These are phyloP conservation scores for Colossoma macropomum DNA, from an alignment of 2,113 vertebrate genomes.

Conservation along the genomic window DNA sequence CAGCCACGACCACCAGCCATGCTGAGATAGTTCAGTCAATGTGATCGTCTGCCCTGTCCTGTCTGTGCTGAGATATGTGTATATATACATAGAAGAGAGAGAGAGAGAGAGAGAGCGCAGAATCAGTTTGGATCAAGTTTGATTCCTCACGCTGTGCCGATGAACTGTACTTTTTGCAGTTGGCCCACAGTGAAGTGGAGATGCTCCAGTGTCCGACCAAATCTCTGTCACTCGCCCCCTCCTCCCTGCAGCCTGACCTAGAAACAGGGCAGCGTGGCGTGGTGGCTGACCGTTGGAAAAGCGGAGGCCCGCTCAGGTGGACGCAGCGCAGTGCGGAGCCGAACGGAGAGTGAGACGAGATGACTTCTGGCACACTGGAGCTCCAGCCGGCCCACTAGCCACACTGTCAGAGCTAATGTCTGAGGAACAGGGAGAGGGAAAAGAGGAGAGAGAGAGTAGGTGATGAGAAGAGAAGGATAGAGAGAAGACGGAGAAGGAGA, in stretches of 20 bases:
- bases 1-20: background rate
- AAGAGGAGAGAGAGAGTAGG: background rate
- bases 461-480: too few relatives aligned
- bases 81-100: too few relatives aligned
- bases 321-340: background rate
- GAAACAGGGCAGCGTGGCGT: background rate
- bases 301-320: background rate
- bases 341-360: background rate
- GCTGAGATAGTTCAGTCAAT: background rate
- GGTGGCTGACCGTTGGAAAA: background rate
- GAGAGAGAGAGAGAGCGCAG: background rate
- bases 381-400: background rate
- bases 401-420: background rate
- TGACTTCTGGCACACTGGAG: background rate
- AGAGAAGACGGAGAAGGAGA: background rate
- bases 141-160: background rate
- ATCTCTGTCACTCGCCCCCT: background rate
- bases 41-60: background rate
- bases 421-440: background rate
- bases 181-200: background rate
- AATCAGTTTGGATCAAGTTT: background rate
- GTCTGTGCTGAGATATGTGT: background rate
- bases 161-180: background rate
- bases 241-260: background rate
- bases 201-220: background rate